Evolutionary conservation across 2,113 vertebrate genomes (phyloP), one percentile per base, ranked within the genome.

Genomic region (Aepyceros melampus): DNA sequence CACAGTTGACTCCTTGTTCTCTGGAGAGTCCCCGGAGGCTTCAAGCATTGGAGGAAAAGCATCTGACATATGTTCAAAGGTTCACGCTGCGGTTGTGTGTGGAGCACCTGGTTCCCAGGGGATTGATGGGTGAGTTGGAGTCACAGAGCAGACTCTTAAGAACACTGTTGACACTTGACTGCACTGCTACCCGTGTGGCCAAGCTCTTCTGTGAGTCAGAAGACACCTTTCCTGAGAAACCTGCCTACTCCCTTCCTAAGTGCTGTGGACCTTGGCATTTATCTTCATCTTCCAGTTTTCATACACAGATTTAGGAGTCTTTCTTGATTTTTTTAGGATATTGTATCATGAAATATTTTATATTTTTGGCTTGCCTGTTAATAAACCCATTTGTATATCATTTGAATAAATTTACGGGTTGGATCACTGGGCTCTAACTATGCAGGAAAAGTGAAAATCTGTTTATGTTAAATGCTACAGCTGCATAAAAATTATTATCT

Each of bases 271-370:
- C 81, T 33, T 94, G n/a, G 45, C 56, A 17, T 82, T 91, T 53
- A 60, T 56, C 5, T 16, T 88, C 23, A 1, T 86, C 17, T 79
- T 55, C 29, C 43, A 40, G 6, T 55, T 83, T 76, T 49, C 45
- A 87, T 74, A 49, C 7, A 64, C 6, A 3, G 7, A 58, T 85
- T 62, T 87, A 49, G 47, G 11, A 33, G 16, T 47, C 31, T 91
- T 85, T 82, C 23, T 93, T 53, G 36, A 82, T 36, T 83, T 89
- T 91, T 36, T 53, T 85, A 81, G 79, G 67, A 31, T 93, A 87
- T 27, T 23, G 6, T 83, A 55, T 83, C 36, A 55, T 67, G 83
- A 83, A 92, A 67, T 43, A 64, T 40, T 95, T 40, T 95, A 87
- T 62, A 19, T 29, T 91, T 91, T 76, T 7, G 45, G 36, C 82